phyloP scores from a whole-genome alignment of 2,113 vertebrate species.

The Kryptolebias marmoratus region DNA sequence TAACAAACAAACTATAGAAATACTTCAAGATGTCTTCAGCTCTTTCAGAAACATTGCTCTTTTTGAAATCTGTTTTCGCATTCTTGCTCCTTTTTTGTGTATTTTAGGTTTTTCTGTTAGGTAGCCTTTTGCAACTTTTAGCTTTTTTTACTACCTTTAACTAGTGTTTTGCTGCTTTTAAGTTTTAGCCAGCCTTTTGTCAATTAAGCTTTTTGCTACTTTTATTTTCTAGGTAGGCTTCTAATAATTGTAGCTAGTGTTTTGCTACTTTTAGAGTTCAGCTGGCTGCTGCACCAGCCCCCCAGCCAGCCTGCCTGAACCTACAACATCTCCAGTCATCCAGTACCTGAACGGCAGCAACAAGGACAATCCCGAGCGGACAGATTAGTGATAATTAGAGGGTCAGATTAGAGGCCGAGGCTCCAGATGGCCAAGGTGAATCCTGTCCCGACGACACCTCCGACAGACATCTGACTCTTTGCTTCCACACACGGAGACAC shows the following conservation, averaged over 20 bases:
- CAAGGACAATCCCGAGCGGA: conserved; percentile 50
- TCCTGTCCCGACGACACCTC: conserved; percentile 32
- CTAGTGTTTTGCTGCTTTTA: too few relatives aligned
- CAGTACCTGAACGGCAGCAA: conserved; percentile 17
- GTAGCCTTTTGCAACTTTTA: too few relatives aligned
- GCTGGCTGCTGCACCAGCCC: neutral
- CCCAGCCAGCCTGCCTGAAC: neutral
- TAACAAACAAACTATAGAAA: too few relatives aligned
- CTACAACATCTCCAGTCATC: neutral
- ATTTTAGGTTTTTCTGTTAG: conserved; percentile 12
- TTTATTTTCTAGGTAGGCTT: too few relatives aligned
- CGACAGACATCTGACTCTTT: conserved; percentile 28
- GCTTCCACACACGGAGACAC: conserved; percentile 8
- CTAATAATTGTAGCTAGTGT: too few relatives aligned
- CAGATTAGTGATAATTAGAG: conserved; percentile 74
- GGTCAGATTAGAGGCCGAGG: conserved; percentile 65
- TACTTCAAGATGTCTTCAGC: too few relatives aligned
- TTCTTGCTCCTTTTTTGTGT: conserved; percentile 1
- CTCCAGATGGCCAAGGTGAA: conserved; percentile 76
- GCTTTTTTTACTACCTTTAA: too few relatives aligned
- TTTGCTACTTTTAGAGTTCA: neutral
- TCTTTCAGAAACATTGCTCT: too few relatives aligned
- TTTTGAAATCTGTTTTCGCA: too few relatives aligned
- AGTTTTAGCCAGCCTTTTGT: too few relatives aligned
- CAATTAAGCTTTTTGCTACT: too few relatives aligned